Evolutionary conservation across 2,888 invertebrate genomes (phyloP), one percentile per base, ranked within the genome.

Genomic region (Aleiodes testaceus): DNA sequence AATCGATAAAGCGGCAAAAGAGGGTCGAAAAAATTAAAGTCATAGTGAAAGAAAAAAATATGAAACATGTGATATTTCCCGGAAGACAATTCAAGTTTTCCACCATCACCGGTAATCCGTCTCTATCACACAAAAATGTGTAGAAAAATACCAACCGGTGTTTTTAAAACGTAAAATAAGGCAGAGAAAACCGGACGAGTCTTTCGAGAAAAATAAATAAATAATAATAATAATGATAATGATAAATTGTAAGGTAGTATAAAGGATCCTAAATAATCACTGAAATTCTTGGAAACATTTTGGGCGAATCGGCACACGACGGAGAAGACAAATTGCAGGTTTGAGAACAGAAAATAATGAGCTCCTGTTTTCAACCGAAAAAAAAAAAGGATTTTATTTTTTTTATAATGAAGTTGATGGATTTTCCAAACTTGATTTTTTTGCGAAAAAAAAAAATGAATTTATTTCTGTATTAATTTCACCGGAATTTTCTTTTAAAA

Each of bases 271-370:
- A 59, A 59, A 42, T 59, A 59, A 59, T 59, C 59, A 72, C 76
- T 77, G 74, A 74, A 75, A 78, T 85, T 84, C 83, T 82, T 75
- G 79, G 84, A 85, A 85, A 80, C 78, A 70, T 74, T 64, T 55
- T 18, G 50, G 50, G 44, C 44, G 66, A 45, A 63, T 36, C 72
- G 76, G 76, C 75, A 75, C 77, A 77, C 77, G 84, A 82, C 80
- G 79, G 79, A 79, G 78, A 83, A 82, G 83, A 85, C 85, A 87
- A 86, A 87, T 87, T 86, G 86, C 81, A 85, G 87, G 87, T 83
- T 86, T 79, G 76, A 9, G 76, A 45, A 45, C 81, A 78, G 73
- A 79, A 85, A 85, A 86, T 86, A 86, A 85, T 84, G 84, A 85
- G 86, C 86, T 86, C 82, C 86, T 82, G 85, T 85, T 83, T 59